These are phyloP conservation scores for Desmophyllum pertusum DNA, from an alignment of 92 coral and sea anemone species.

Conservation along the genomic window DNA sequence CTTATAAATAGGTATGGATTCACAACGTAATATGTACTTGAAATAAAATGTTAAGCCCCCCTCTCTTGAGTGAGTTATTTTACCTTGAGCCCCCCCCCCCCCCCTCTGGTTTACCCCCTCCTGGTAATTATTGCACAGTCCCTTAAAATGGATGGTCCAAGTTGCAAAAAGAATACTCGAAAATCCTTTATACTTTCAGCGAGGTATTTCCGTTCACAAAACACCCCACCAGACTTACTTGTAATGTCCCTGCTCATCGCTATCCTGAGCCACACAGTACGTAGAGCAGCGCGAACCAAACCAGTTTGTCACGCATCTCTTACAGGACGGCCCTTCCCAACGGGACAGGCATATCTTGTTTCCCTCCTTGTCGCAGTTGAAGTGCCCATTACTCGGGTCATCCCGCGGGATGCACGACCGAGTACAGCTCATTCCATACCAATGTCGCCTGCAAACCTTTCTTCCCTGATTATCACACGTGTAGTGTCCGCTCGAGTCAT, in stretches of 20 bases:
- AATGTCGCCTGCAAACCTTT: constrained; percentile 47
- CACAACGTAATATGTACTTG: too few relatives aligned
- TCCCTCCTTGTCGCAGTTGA: constrained; percentile 55
- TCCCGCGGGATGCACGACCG: constrained; percentile 38
- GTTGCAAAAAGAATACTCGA: background rate
- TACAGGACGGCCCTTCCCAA: constrained; percentile 58
- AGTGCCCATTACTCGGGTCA: constrained; percentile 53
- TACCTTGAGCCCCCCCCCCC: too few relatives aligned
- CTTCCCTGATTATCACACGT: constrained; percentile 50
- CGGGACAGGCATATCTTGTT: constrained; percentile 60
- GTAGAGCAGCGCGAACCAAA: constrained; percentile 57
- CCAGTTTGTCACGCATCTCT: constrained; percentile 62
- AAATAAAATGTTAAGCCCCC: too few relatives aligned
- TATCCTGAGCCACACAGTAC: constrained; percentile 57
- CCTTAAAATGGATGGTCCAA: background rate
- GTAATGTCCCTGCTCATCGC: constrained; percentile 66
- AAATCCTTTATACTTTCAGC: background rate
- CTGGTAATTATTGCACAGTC: too few relatives aligned
- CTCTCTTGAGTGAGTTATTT: too few relatives aligned
- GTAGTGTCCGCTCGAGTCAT: constrained; percentile 57
- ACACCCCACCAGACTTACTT: constrained; percentile 54
- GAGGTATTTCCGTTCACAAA: too few relatives aligned
- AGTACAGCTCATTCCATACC: constrained; percentile 65
- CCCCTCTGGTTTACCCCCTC: too few relatives aligned
- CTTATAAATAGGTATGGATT: too few relatives aligned